phyloP scores from a whole-genome alignment of 2,888 invertebrate species.

The Coenonympha arcania region DNA sequence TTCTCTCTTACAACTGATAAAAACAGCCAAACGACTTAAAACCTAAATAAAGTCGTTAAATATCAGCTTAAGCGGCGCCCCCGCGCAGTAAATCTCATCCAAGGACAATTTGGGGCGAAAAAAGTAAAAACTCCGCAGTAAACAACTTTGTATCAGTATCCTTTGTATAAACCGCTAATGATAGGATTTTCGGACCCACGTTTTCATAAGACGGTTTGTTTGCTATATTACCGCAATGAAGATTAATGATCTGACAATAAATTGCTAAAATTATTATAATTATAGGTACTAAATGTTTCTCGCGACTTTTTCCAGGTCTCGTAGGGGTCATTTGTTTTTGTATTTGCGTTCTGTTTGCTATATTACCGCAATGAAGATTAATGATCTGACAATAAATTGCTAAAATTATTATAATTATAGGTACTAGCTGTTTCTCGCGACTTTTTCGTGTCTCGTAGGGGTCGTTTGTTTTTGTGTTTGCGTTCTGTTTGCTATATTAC shows the following conservation, averaged over 20 bases:
- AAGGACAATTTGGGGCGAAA: conserved; percentile 10
- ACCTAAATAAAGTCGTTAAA: conserved; percentile 11
- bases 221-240: not conserved
- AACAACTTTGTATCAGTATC: not conserved
- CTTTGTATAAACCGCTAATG: conserved; percentile 7
- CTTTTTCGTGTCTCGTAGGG: no score
- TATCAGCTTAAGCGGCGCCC: conserved; percentile 8
- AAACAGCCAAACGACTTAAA: conserved; percentile 10
- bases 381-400: no score
- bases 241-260: not conserved
- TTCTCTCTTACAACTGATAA: not conserved
- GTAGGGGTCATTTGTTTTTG: no score
- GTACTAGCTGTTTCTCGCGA: not conserved
- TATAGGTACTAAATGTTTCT: no score
- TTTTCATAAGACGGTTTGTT: not conserved
- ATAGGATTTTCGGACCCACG: not conserved
- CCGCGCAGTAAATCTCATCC: conserved; percentile 12
- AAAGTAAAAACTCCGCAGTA: conserved; percentile 9
- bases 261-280: not conserved
- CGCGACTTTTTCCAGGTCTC: no score
- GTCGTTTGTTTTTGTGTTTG: no score
- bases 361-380: no score
- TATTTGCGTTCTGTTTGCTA: no score
- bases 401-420: no score
- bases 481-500: no score